phyloP scores from a whole-genome alignment of 2,797 vertebrate genomes.

The Platalea minor region DNA sequence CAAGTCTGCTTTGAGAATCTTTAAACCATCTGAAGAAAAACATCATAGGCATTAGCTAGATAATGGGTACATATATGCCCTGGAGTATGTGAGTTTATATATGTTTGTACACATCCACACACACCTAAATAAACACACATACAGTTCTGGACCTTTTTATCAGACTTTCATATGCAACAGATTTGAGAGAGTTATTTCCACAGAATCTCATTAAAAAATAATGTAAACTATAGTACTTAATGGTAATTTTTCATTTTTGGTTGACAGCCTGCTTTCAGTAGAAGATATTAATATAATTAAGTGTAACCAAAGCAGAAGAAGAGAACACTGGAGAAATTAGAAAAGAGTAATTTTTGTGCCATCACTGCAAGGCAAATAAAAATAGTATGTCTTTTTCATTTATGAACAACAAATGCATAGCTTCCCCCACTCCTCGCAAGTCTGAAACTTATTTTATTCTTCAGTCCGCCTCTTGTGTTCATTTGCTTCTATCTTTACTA shows the following conservation, averaged over 20 bases:
- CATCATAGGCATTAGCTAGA: not conserved
- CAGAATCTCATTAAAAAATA: not conserved
- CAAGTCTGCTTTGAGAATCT: not conserved
- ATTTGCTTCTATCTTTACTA: not conserved
- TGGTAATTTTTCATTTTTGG: not conserved
- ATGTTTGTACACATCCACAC: fast-evolving
- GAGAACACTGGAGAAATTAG: not conserved
- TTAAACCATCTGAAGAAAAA: not conserved
- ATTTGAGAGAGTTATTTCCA: not conserved
- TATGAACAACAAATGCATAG: not conserved
- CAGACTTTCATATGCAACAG: not conserved
- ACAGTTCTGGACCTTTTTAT: not conserved
- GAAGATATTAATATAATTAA: not conserved
- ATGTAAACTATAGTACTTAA: not conserved
- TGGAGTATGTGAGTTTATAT: not conserved
- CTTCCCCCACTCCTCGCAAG: not conserved
- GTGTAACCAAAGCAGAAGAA: not conserved
- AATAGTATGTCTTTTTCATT: not conserved
- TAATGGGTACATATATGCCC: not conserved
- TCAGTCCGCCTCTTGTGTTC: not conserved
- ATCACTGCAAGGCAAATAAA: not conserved
- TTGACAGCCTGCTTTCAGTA: not conserved
- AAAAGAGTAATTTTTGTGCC: not conserved
- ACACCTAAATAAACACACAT: not conserved
- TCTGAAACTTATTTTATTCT: not conserved